These are phyloP conservation scores for Limnephilus rhombicus DNA, from an alignment of 2,888 invertebrate genomes.

Conservation along the genomic window DNA sequence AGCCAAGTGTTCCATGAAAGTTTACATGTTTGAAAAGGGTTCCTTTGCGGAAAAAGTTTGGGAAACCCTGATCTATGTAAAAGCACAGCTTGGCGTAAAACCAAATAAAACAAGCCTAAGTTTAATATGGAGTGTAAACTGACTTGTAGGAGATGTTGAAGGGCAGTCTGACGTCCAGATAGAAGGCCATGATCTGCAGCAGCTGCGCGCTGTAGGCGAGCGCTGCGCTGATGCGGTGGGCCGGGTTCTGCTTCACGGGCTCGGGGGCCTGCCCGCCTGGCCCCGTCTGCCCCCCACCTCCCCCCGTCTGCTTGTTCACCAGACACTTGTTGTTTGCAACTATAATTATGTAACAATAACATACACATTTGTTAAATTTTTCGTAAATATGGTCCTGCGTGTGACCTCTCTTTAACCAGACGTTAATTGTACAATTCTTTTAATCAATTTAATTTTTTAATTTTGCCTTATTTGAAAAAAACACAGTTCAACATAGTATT, in stretches of 20 bases:
- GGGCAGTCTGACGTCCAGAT: slow-evolving; percentile 89
- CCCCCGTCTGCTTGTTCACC: slow-evolving; percentile 67
- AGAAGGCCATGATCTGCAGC: slow-evolving; percentile 88
- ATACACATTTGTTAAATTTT: not conserved
- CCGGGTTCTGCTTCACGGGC: slow-evolving; percentile 81
- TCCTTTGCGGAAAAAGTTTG: too few species aligned
- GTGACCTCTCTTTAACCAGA: not conserved
- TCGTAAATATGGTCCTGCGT: not conserved
- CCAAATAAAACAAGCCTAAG: slow-evolving; percentile 43
- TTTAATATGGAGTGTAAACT: slow-evolving; percentile 55
- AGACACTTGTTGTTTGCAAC: slow-evolving; percentile 79
- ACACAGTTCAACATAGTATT: too few species aligned
- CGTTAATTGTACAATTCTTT: too few species aligned
- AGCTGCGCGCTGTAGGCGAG: slow-evolving; percentile 92
- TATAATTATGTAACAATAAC: slow-evolving; percentile 68
- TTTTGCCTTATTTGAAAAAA: too few species aligned
- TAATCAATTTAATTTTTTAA: too few species aligned
- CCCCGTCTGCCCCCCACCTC: slow-evolving; percentile 69
- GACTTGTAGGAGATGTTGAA: slow-evolving; percentile 84
- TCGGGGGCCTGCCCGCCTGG: slow-evolving; percentile 75
- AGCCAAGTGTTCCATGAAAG: too few species aligned
- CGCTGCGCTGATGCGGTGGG: slow-evolving; percentile 87
- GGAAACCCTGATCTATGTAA: too few species aligned
- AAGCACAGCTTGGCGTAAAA: too few species aligned
- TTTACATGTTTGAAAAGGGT: too few species aligned